Evolutionary conservation across 1,140 invertebrate species (phyloP).

Genomic region (Papilio aristodemus): DNA sequence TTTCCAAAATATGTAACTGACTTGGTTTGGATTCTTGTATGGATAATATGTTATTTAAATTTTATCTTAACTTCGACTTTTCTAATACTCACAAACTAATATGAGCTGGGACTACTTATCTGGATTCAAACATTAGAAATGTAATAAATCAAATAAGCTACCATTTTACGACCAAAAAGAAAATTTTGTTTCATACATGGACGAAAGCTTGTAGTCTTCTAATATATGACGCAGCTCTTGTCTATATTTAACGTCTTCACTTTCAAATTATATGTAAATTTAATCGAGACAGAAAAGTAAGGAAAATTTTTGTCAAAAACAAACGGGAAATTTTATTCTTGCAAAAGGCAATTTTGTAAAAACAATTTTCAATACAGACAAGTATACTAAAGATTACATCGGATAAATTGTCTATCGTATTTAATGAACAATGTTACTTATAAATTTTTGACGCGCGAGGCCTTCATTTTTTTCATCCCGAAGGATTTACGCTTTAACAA

Average conservation of each 20-base stretch:
- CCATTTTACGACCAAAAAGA: too few species aligned
- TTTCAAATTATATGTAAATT: neutral
- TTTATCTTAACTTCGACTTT: neutral
- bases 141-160: too few species aligned
- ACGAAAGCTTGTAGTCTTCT: too few species aligned
- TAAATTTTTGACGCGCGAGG: constrained; percentile 38
- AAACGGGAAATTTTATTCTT: constrained; percentile 30
- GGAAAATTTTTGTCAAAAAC: constrained; percentile 23
- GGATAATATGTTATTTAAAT: neutral
- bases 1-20: constrained; percentile 33
- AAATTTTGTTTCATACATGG: too few species aligned
- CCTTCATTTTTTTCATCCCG: constrained; percentile 41
- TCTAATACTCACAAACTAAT: neutral
- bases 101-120: too few species aligned
- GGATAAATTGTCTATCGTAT: constrained; percentile 40
- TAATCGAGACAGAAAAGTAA: constrained; percentile 15
- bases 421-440: constrained; percentile 41
- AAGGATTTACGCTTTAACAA: constrained; percentile 44
- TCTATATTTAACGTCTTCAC: too few species aligned
- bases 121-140: too few species aligned
- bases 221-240: too few species aligned
- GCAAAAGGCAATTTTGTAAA: constrained; percentile 37
- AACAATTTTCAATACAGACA: constrained; percentile 38
- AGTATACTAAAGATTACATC: constrained; percentile 40
- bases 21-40: neutral